phyloP scores from a whole-genome alignment of 2,888 invertebrate genomes.

The Neoascia interrupta region DNA sequence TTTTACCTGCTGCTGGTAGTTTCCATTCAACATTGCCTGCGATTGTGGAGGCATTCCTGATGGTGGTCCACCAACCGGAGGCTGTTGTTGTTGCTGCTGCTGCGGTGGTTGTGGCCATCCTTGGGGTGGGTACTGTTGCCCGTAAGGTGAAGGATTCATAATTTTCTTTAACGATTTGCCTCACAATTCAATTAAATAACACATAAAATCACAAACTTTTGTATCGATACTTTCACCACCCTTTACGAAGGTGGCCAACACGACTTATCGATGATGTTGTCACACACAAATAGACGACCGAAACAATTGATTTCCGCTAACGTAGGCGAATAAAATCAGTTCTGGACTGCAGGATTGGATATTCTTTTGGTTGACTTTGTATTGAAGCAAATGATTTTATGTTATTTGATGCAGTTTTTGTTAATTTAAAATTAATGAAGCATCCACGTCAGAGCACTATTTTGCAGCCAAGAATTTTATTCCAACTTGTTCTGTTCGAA shows the following conservation, averaged over 20 bases:
- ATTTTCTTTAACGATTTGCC: not conserved
- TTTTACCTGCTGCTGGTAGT: slow-evolving; percentile 78
- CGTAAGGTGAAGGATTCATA: slow-evolving; percentile 78
- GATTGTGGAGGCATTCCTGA: slow-evolving; percentile 65
- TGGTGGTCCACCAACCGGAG: slow-evolving; percentile 71
- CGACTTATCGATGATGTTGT: slow-evolving; percentile 56
- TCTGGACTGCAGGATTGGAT: not conserved
- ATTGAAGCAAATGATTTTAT: slow-evolving; percentile 7
- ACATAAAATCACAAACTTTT: slow-evolving; percentile 57
- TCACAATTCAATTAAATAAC: slow-evolving; percentile 17
- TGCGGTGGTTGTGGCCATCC: slow-evolving; percentile 74
- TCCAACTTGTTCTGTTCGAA: slow-evolving; percentile 63
- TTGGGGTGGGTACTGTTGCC: slow-evolving; percentile 72
- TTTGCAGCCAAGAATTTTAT: slow-evolving; percentile 49
- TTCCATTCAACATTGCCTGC: slow-evolving; percentile 76
- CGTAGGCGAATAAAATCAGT: slow-evolving; percentile 8
- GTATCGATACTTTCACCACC: slow-evolving; percentile 54
- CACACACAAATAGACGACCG: slow-evolving; percentile 15
- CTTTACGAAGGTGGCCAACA: slow-evolving; percentile 52
- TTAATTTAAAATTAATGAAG: too few relatives aligned
- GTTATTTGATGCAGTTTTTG: slow-evolving; percentile 24
- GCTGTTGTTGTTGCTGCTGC: slow-evolving; percentile 76
- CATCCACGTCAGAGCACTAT: slow-evolving; percentile 68
- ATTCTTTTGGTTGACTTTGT: not conserved
- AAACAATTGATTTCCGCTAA: slow-evolving; percentile 37